A percentile compares a stretch with the other conserved stretches of the same genome.
phyloP scores from a whole-genome alignment of 2,113 vertebrate genomes.

The Brachirus orientalis region DNA sequence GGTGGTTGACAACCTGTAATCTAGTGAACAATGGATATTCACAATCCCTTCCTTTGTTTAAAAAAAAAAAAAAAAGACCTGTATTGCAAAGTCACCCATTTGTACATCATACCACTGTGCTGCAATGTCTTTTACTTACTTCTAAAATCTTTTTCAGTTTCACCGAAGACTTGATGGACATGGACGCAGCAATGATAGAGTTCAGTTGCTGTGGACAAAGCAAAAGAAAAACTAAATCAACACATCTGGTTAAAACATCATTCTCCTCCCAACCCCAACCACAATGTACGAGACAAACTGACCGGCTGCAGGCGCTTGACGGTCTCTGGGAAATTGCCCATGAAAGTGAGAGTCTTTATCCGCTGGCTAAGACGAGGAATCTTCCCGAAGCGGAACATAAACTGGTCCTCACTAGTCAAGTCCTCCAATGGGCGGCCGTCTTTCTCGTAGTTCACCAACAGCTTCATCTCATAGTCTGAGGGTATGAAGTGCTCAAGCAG shows the following conservation, averaged over 20 bases:
- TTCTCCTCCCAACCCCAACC: neutral
- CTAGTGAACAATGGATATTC: too few species aligned
- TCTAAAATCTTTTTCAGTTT: slow-evolving; percentile 96
- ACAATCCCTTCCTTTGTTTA: too few species aligned
- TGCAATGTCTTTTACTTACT: slow-evolving; percentile 75
- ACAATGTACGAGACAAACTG: slow-evolving; percentile 26
- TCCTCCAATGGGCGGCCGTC: slow-evolving; percentile 87
- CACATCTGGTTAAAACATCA: neutral
- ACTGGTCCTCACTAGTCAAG: slow-evolving; percentile 89
- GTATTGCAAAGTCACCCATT: too few species aligned
- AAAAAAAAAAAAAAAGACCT: too few species aligned
- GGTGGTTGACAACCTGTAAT: too few species aligned
- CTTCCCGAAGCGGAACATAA: slow-evolving; percentile 91
- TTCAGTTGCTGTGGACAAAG: slow-evolving; percentile 89
- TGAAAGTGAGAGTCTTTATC: slow-evolving; percentile 93
- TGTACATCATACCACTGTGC: too few species aligned
- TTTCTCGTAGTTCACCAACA: slow-evolving; percentile 89
- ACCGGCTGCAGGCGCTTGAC: slow-evolving; percentile 92
- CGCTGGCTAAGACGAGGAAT: slow-evolving; percentile 90
- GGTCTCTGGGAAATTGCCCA: slow-evolving; percentile 91
- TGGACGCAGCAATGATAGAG: slow-evolving; percentile 92
- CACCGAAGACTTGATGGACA: slow-evolving; percentile 92
- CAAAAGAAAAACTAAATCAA: slow-evolving; percentile 17
- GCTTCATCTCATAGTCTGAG: slow-evolving; percentile 89
- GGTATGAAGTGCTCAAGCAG: slow-evolving; percentile 92